A percentile compares a stretch with the other conserved stretches of the same genome.
Evolutionary conservation across 2,113 vertebrate species (phyloP).

Genomic region (Rhizomys pruinosus): DNA sequence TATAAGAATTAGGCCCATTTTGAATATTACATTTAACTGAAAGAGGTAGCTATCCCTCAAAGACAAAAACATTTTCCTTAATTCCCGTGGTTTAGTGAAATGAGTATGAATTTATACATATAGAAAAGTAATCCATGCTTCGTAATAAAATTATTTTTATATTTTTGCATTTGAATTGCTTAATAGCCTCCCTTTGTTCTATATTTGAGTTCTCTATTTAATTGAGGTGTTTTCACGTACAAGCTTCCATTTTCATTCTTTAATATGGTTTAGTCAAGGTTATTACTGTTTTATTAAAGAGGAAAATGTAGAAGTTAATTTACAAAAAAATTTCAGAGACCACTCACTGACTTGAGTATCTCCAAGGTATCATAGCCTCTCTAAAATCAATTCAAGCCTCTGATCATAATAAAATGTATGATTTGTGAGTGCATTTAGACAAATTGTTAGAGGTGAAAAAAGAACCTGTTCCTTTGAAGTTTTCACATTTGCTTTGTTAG

Average conservation of each 20-base stretch:
- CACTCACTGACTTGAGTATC: slow-evolving; percentile 48
- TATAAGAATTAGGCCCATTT: slow-evolving; percentile 88
- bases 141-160: slow-evolving; percentile 32
- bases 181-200: slow-evolving; percentile 55
- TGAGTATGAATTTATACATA: slow-evolving; percentile 1
- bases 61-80: slow-evolving; percentile 56
- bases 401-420: slow-evolving; percentile 66
- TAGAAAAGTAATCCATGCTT: slow-evolving; percentile 31
- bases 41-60: slow-evolving; percentile 74
- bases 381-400: slow-evolving; percentile 8
- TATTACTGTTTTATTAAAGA: slow-evolving; percentile 70
- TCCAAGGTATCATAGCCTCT: slow-evolving; percentile 64
- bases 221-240: slow-evolving; percentile 67
- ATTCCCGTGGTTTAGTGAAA: slow-evolving; percentile 38
- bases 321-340: slow-evolving; percentile 46
- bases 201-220: slow-evolving; percentile 59
- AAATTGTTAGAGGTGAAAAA: slow-evolving; percentile 76
- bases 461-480: slow-evolving; percentile 64
- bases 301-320: slow-evolving; percentile 69
- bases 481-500: slow-evolving; percentile 82
- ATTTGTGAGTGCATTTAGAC: slow-evolving; percentile 73
- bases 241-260: slow-evolving; percentile 62
- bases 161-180: slow-evolving; percentile 63
- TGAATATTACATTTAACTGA: slow-evolving; percentile 85
- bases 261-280: slow-evolving; percentile 47